Evolutionary conservation across 2,888 invertebrate species (phyloP).

Genomic region (Agelastica alni): DNA sequence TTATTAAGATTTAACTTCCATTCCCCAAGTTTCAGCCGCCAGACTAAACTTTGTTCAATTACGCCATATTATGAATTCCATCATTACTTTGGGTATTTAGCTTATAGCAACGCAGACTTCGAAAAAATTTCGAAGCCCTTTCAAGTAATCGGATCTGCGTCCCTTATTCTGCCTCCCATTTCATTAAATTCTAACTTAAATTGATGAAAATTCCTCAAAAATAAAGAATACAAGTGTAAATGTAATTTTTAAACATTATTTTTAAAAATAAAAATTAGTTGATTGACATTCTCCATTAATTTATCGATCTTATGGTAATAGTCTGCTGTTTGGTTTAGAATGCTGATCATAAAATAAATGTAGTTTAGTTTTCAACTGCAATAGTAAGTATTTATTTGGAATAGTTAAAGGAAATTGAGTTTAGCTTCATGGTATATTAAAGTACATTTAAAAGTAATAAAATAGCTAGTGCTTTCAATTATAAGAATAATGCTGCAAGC

Average conservation of each 20-base stretch:
- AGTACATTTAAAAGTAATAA: no score
- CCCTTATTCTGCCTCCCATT: conserved; percentile 13
- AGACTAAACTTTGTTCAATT: conserved; percentile 33
- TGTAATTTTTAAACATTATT: background rate
- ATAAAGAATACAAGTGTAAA: conserved; percentile 1
- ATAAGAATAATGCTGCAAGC: no score
- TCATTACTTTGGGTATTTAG: conserved; percentile 32
- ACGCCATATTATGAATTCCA: conserved; percentile 35
- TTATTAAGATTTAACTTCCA: conserved; percentile 36
- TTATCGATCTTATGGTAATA: no score
- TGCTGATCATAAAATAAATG: no score
- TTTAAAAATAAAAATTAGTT: background rate
- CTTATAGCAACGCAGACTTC: conserved; percentile 22
- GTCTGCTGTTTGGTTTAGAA: no score
- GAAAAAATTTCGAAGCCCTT: conserved; percentile 22
- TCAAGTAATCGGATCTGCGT: conserved; percentile 13
- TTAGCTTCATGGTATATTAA: no score
- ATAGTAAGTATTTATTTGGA: no score
- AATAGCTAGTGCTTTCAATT: no score
- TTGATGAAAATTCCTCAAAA: conserved; percentile 11
- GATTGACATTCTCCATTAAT: no score
- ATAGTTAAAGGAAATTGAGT: no score
- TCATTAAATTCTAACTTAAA: conserved; percentile 19
- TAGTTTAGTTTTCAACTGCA: no score
- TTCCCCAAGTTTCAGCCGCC: conserved; percentile 29